These are phyloP conservation scores for Toxostoma redivivum DNA, from an alignment of 2,113 vertebrate species.

Conservation along the genomic window DNA sequence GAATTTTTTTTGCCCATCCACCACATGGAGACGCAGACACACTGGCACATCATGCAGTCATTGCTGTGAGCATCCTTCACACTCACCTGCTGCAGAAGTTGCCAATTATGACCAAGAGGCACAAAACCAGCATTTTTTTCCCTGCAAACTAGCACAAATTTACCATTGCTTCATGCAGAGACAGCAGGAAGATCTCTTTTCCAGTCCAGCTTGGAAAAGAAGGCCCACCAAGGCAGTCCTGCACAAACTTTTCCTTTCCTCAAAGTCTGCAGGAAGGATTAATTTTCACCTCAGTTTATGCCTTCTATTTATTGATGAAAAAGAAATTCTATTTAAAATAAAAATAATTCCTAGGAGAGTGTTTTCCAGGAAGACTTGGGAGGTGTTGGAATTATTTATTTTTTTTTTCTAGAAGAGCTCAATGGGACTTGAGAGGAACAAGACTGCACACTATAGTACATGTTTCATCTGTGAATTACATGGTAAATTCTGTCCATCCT, in stretches of 20 bases:
- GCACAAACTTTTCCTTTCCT: background rate
- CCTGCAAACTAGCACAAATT: background rate
- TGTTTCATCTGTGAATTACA: too few species aligned
- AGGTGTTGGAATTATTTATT: background rate
- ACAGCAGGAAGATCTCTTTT: background rate
- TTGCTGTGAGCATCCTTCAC: background rate
- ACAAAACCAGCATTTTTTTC: background rate
- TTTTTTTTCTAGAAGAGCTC: background rate
- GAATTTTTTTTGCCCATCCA: background rate
- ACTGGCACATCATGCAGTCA: fast-evolving
- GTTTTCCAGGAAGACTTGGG: background rate
- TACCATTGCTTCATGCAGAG: background rate
- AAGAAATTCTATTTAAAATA: background rate
- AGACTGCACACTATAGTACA: fast-evolving
- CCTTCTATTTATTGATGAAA: background rate
- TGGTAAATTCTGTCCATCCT: background rate
- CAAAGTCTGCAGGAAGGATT: background rate
- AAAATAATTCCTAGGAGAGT: background rate
- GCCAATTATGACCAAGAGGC: background rate
- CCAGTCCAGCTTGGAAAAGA: background rate
- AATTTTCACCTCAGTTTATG: background rate
- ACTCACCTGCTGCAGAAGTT: background rate
- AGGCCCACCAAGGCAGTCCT: background rate
- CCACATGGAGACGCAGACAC: background rate
- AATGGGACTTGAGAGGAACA: background rate